Base-by-base conservation (phyloP, 2,888 invertebrate genomes). In the Phorcus lineatus region DNA sequence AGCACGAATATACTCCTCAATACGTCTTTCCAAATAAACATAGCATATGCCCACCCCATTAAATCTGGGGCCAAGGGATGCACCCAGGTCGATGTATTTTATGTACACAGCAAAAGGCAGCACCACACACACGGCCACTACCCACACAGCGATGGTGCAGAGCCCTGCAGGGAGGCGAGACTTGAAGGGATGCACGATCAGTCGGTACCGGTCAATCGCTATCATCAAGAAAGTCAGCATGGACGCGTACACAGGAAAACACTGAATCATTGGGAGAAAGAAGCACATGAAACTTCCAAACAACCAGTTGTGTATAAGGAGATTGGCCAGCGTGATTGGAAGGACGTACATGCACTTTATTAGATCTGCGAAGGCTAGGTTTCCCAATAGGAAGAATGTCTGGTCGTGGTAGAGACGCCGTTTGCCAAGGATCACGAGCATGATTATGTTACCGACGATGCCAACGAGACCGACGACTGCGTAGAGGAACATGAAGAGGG, bases 31-130 rank as follows among this genome's bases (percentile, higher is more conserved):
- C 76, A 89, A 85, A 82, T 88, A 88, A 11, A 92, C 86, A 75
- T 89, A 91, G 81, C 92, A 92, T 7, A 92, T 88, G 2, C 92
- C 92, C 19, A 90, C 89, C 22, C 90, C 90, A 0, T 86, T 81
- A 74, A 91, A 91, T 1, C 84, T 74, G 2, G 74, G 84, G 53
- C 90, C 91, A 4, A 92, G 82, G 36, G 95, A 92, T 95, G 95
- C 94, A 94, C 90, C 95, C 78, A 96, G 93, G 91, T 96, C 96
- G 80, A 96, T 94, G 92, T 96, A 96, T 82, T 95, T 95, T 80
- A 95, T 95, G 92, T 96, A 96, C 84, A 96, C 95, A 66, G 96
- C 95, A 93, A 95, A 96, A 0, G 96, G 96, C 84, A 96, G 92
- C 0, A 96, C 96, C 80, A 96, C 95, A 90, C 96, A 95, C 87